These are phyloP conservation scores for Syncerus caffer DNA, from an alignment of 2,797 vertebrate genomes.

Conservation along the genomic window DNA sequence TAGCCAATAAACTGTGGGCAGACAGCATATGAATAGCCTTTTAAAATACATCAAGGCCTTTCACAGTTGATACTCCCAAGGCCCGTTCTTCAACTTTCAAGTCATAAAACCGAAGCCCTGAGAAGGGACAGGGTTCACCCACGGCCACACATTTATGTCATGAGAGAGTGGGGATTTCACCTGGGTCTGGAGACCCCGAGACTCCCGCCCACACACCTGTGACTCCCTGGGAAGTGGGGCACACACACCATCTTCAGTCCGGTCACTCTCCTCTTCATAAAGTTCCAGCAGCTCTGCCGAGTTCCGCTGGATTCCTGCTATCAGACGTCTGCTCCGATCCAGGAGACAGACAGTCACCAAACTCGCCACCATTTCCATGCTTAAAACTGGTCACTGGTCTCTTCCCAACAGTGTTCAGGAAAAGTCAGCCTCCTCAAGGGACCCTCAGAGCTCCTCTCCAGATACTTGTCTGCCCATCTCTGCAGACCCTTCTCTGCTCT, in stretches of 20 bases:
- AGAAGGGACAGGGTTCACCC: not conserved
- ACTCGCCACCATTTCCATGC: not conserved
- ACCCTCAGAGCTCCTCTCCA: not conserved
- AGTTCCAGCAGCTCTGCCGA: not conserved
- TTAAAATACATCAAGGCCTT: not conserved
- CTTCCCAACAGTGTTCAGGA: rapidly evolving
- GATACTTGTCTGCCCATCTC: not conserved
- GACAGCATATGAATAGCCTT: not conserved
- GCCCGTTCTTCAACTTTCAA: not conserved
- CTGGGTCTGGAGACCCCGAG: not conserved
- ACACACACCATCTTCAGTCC: too few species aligned
- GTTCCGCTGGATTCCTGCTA: not conserved
- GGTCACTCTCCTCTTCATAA: not conserved
- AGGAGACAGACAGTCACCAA: not conserved
- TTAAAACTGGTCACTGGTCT: not conserved
- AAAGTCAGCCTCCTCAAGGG: not conserved
- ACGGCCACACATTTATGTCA: not conserved
- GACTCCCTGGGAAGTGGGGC: not conserved
- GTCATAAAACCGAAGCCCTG: not conserved
- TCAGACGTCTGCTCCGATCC: not conserved
- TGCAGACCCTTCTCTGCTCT: not conserved
- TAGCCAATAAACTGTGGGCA: not conserved
- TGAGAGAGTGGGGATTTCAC: not conserved
- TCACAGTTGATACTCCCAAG: not conserved
- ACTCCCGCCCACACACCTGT: not conserved